A percentile compares a stretch with the other conserved stretches of the same genome.
These are phyloP conservation scores for Sciaenops ocellatus DNA, from an alignment of 2,797 vertebrate genomes.

Conservation along the genomic window DNA sequence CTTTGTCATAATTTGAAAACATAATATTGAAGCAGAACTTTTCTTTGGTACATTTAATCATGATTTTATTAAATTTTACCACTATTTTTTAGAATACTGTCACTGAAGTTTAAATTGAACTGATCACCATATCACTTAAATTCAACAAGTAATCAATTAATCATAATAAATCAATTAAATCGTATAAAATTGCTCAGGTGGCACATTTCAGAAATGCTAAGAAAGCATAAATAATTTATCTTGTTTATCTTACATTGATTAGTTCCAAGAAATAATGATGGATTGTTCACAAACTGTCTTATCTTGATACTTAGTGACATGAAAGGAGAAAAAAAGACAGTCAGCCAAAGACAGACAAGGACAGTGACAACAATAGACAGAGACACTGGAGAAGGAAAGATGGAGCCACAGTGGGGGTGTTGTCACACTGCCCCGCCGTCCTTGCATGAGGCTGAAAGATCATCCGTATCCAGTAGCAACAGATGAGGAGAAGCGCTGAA, in stretches of 20 bases:
- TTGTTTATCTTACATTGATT: constrained; percentile 18
- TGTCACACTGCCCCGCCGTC: constrained; percentile 61
- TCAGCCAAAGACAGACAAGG: constrained; percentile 66
- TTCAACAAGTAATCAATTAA: not conserved
- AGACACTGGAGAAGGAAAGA: constrained; percentile 64
- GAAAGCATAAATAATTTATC: constrained; percentile 12
- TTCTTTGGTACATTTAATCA: constrained; percentile 4
- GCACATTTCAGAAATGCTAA: not conserved
- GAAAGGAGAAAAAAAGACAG: constrained; percentile 28
- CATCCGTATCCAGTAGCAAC: constrained; percentile 74
- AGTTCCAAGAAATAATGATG: not conserved
- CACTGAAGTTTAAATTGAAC: not conserved
- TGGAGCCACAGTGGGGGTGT: constrained; percentile 45
- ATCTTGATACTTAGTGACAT: constrained; percentile 20
- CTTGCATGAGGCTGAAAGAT: constrained; percentile 64
- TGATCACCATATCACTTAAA: not conserved
- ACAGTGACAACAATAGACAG: constrained; percentile 64
- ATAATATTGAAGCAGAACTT: not conserved
- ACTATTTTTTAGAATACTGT: not conserved
- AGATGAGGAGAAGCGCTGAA: constrained; percentile 38
- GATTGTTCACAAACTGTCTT: constrained; percentile 6
- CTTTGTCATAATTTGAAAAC: not conserved
- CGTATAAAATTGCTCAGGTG: not conserved
- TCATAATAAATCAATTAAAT: not conserved
- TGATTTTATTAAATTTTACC: not conserved